phyloP scores from a whole-genome alignment of 1,140 invertebrate genomes.

The Helicoverpa zea region DNA sequence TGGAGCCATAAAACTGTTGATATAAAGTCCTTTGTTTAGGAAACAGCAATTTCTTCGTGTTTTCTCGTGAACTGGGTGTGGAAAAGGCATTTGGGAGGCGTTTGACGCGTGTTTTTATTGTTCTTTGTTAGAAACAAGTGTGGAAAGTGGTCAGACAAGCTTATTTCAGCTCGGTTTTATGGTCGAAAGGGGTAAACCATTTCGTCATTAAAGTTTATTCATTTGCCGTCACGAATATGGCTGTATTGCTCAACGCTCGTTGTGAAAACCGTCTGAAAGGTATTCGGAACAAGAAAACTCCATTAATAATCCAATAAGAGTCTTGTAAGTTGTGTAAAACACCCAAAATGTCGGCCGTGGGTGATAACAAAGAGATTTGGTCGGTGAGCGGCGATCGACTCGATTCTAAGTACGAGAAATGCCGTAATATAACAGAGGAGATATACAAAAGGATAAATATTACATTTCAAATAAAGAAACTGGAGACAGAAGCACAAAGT shows the following conservation, averaged over 20 bases:
- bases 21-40: conserved; percentile 78
- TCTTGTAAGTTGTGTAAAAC: conserved; percentile 54
- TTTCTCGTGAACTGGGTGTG: conserved; percentile 8
- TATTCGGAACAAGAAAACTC: conserved; percentile 47
- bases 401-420: conserved; percentile 80
- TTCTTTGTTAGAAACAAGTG: conserved; percentile 40
- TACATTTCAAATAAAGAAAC: conserved; percentile 82
- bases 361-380: conserved; percentile 70
- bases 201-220: conserved; percentile 57
- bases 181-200: background rate
- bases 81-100: conserved; percentile 21
- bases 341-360: conserved; percentile 76
- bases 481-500: conserved; percentile 71
- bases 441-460: conserved; percentile 84
- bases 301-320: conserved; percentile 65
- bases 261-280: conserved; percentile 43
- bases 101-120: conserved; percentile 27
- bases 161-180: conserved; percentile 11
- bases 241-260: conserved; percentile 47
- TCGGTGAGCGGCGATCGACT: conserved; percentile 63
- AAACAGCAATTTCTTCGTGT: conserved; percentile 36
- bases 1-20: conserved; percentile 81
- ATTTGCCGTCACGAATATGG: conserved; percentile 48
- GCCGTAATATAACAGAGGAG: conserved; percentile 80
- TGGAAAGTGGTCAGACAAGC: conserved; percentile 46